Conservation (phyloP, 1,140 invertebrate species). For the Brachionus paranguensis region DNA sequence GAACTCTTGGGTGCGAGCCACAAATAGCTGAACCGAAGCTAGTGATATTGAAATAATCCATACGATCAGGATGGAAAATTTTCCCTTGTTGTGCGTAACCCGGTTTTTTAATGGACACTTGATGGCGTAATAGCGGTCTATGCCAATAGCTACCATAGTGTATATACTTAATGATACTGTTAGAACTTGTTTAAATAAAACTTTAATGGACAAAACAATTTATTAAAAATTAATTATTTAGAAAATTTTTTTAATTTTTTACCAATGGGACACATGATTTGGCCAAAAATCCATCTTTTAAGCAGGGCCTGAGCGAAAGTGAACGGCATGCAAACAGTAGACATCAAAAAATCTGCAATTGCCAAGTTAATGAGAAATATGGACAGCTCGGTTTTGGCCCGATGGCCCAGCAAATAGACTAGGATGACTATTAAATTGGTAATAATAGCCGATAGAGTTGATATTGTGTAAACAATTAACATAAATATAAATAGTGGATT, state of each 20-base stretch:
- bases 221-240: background rate
- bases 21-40: constrained; percentile 33
- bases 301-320: constrained; percentile 32
- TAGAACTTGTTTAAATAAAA: constrained; percentile 35
- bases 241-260: background rate
- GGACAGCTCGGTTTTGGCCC: constrained; percentile 15
- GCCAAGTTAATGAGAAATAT: constrained; percentile 34
- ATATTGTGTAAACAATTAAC: constrained; percentile 35
- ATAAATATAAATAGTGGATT: constrained; percentile 32
- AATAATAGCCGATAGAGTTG: constrained; percentile 32
- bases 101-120: constrained; percentile 33
- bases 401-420: constrained; percentile 9
- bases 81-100: constrained; percentile 3
- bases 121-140: constrained; percentile 25
- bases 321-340: constrained; percentile 38
- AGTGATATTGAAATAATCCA: constrained; percentile 26
- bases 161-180: constrained; percentile 36
- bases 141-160: constrained; percentile 39
- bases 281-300: constrained; percentile 37
- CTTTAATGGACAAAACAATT: background rate
- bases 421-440: constrained; percentile 34
- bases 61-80: constrained; percentile 23
- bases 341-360: constrained; percentile 38
- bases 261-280: constrained; percentile 36
- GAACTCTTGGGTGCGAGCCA: background rate